Base-by-base conservation (phyloP, 2,888 invertebrate genomes). In the Limnephilus lunatus region DNA sequence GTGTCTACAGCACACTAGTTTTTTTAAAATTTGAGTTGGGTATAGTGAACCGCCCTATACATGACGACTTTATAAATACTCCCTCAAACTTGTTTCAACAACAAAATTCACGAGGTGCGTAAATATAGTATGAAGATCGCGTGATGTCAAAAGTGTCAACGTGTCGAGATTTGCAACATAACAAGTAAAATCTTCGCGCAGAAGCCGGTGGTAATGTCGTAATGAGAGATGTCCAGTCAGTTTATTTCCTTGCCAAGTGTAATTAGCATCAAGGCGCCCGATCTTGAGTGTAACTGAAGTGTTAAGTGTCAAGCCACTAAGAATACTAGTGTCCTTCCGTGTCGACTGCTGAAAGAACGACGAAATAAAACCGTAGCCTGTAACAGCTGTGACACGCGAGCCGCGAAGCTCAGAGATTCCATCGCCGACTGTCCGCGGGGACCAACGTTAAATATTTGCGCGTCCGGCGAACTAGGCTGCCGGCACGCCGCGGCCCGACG, bases 371-470 rank as follows among this genome's bases (percentile, higher is more conserved):
- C 39, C n/a, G 25, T 32, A 35, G 85, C 15, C 32, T 25, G 39
- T 85, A 39, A 85, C 31, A 85, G 35, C 32, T 32, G 32, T 80
- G 88, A 31, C 81, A 81, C 39, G 25, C 31, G 80, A 89, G 88
- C 39, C 81, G 88, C 88, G 88, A 89, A 80, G 88, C 39, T 80
- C 39, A 89, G 88, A 89, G 88, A 89, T 89, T 89, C 88, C 88
- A 89, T 89, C 88, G 30, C 88, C 88, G 88, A 25, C 88, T 89
- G 88, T 89, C 80, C 88, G 80, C 68, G 25, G 68, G 68, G 68
- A 35, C 68, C n/a, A 89, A 89, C 88, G 25, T 89, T 68, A 89
- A 89, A 81, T 87, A 87, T 87, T 87, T 68, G 80, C 88, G 53
- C 68, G 68, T 80, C 80, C 88, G 25, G 88, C 44, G 31, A n/a